These are phyloP conservation scores for Tricholauxania praeusta DNA, from an alignment of 2,888 invertebrate species.

Conservation along the genomic window DNA sequence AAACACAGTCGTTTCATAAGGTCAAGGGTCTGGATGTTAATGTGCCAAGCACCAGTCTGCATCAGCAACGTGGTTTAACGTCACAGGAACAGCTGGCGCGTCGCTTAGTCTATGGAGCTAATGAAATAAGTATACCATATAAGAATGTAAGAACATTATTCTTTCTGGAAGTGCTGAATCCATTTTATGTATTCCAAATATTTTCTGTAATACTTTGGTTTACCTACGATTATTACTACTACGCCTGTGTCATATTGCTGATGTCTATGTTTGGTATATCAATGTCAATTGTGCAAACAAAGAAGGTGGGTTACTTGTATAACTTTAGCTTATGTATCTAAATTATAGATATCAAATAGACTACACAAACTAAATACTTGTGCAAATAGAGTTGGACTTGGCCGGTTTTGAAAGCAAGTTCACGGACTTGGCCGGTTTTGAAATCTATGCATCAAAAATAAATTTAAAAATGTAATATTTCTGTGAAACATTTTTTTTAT, in stretches of 20 bases:
- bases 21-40: slow-evolving; percentile 79
- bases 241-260: slow-evolving; percentile 85
- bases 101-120: slow-evolving; percentile 83
- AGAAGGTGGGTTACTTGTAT: slow-evolving; percentile 72
- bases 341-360: no score
- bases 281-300: slow-evolving; percentile 87
- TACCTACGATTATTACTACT: slow-evolving; percentile 89
- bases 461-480: no score
- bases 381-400: no score
- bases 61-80: slow-evolving; percentile 62
- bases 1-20: slow-evolving; percentile 76
- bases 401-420: no score
- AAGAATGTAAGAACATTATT: slow-evolving; percentile 79
- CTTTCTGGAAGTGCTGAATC: slow-evolving; percentile 87
- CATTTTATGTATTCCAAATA: slow-evolving; percentile 96
- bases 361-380: no score
- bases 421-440: no score
- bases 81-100: slow-evolving; percentile 66
- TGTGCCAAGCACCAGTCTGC: slow-evolving; percentile 62
- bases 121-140: slow-evolving; percentile 86
- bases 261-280: slow-evolving; percentile 88
- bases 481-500: no score
- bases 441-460: no score
- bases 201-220: slow-evolving; percentile 93
- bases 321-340: no score